Evolutionary conservation across 2,113 vertebrate genomes (phyloP), one percentile per base, ranked within the genome.

Genomic region (Furnarius figulus): DNA sequence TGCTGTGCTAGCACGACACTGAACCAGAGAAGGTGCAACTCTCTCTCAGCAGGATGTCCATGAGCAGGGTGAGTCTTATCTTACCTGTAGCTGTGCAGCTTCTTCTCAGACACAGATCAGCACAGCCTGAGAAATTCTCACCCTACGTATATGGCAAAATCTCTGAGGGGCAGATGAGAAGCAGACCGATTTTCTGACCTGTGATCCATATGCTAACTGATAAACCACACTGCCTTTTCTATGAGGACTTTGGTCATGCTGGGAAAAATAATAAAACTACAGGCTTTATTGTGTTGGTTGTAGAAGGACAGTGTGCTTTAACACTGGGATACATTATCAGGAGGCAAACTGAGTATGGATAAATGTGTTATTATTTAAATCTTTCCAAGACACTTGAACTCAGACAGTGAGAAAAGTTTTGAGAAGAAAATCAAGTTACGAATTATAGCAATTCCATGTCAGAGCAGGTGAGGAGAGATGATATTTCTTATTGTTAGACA

Each of bases 401-500:
- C 31, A 70, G 53, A 68, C 15, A 44, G 39, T 20, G 8, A 81
- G 35, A 89, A 75, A 5, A 87, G 35, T 46, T 89, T 63, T 39
- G 35, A 82, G 66, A 87, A 78, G 62, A 87, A 94, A 87, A 85
- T 40, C n/a, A 61, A 25, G 28, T 61, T 82, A 40, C 19, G 63
- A 71, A 40, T 65, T 40, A 52, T 7, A 80, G 24, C 62, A 85
- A 63, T 70, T 61, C 49, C 15, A 61, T 21, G 44, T 72, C 40
- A 66, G 40, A 88, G 8, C 37, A 81, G n/a, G 24, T 8, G 16
- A 55, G 42, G 65, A 91, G 71, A 85, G 49, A 56, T 40, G 30
- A 1, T 56, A 50, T 53, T 82, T 94, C 28, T 87, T 47, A 75
- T 13, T 2, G 1, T 37, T 2, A 84, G 63, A 33, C 17, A 61